Base-by-base conservation (phyloP, 23 tunicate species). In the Pegea sp. region DNA sequence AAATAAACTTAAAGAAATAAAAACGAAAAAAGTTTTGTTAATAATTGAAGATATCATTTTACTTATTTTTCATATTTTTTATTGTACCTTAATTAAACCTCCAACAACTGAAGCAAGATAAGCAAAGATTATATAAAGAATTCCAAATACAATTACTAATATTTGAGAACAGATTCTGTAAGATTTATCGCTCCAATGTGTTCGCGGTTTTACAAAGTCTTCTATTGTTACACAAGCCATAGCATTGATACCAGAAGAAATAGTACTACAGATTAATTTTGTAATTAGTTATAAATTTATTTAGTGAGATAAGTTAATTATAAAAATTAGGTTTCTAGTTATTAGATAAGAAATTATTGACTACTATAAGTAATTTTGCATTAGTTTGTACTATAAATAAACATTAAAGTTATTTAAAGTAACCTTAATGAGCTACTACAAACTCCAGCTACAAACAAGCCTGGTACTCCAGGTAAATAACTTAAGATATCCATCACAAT, bases 231-330 rank as follows among this genome's bases (percentile, higher is more conserved):
- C 95, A 43, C 95, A 84, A 0, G 84, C 95, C 95, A 84, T 84
- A 4, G 95, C 95, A 56, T 84, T 84, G 52, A 84, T 84, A 11
- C 87, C 95, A 18, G 95, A 84, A 0, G 95, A 84, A 4, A 84
- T 68, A 3, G 95, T 84, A 64, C 95, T 84, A n/a, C n/a, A n/a
- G n/a, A n/a, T n/a, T n/a, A n/a, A n/a, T n/a, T n/a, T n/a, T n/a
- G n/a, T n/a, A n/a, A n/a, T n/a, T n/a, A n/a, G n/a, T n/a, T n/a
- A n/a, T n/a, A n/a, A n/a, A n/a, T n/a, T n/a, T n/a, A n/a, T n/a
- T n/a, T n/a, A n/a, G n/a, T n/a, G n/a, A n/a, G n/a, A n/a, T n/a
- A n/a, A n/a, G n/a, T n/a, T n/a, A n/a, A n/a, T n/a, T n/a, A n/a
- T n/a, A n/a, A n/a, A n/a, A n/a, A n/a, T n/a, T n/a, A n/a, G n/a